Evolutionary conservation across 2,113 vertebrate species (phyloP), one percentile per base, ranked within the genome.

Genomic region (Laticauda colubrina): DNA sequence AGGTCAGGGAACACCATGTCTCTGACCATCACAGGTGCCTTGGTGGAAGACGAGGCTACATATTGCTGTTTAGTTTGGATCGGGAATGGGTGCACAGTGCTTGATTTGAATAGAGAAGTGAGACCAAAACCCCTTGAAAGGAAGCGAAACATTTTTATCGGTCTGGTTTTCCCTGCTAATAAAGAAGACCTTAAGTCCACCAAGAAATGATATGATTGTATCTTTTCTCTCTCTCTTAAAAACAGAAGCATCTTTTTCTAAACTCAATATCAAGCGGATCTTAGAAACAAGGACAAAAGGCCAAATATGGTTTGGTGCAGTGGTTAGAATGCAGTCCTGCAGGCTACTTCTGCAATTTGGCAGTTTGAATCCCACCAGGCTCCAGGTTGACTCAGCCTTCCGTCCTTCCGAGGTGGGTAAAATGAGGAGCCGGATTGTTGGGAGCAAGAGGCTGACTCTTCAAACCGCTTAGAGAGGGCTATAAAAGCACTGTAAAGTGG

Each of bases 41-140:
- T 89, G 93, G 34, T 86, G 12, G 39, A 94, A 94, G 43, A 92
- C 4, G 10, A 85, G 45, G 39, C 69, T 48, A 23, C 15, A 29
- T 92, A 93, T 53, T 45, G 54, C 14, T 94, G 90, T 59, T 1
- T 0, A 14, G 61, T 23, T 4, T 23, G 5, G 21, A 29, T 53
- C 2, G 1, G 0, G 34, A 85, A 21, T 2, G 6, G 0, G 1
- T 1, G 1, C 29, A 85, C 93, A 88, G 90, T 21, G 2, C 2
- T 81, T 11, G 51, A 43, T 81, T 43, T 18, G 10, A 23, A 11
- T 5, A 55, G 20, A 57, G 92, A 92, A 91, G n/a, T 56, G 75
- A 14, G 64, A 81, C 89, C 54, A 54, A 90, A 90, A 51, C 48
- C 48, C 48, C 21, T 75, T 12, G 24, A 75, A 15, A 75, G 64